Evolutionary conservation across 2,797 vertebrate genomes (phyloP), one percentile per base, ranked within the genome.

Genomic region (Lepus townsendii): DNA sequence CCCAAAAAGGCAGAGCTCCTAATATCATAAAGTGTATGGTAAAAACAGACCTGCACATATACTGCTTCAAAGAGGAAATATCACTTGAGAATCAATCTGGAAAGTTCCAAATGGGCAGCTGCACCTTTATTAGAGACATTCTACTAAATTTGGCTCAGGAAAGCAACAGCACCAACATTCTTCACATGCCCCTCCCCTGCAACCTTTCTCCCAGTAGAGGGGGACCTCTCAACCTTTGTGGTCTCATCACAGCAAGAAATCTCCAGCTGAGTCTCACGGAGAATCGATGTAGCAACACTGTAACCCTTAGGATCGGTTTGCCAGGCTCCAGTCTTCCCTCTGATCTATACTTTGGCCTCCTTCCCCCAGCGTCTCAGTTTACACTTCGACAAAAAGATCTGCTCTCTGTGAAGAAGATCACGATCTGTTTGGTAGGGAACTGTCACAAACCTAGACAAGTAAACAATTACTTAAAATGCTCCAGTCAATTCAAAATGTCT

Each of bases 351-450:
- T 78, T 75, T 63, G 78, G 80, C 26, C 72, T 38, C 73, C 54
- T 76, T 69, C 68, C 9, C 32, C 32, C 75, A 57, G 11, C 7
- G 16, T 78, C 68, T 75, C 63, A 47, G 42, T 91, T 84, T 63
- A 85, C 66, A 65, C 60, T 26, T 38, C 86, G 71, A 69, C 10
- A 87, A 93, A 89, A 73, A 63, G 16, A 90, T 69, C 26, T 90
- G 27, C 73, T 82, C 42, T 72, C 50, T 76, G 19, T 32, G 62
- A 93, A 68, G 66, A 82, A 96, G 30, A 88, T 69, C 54, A 89
- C n/a, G 83, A 35, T 50, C 47, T 77, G n/a, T 91, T 90, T 93
- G 69, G 30, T 83, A 87, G 30, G 42, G 88, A 85, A 63, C 1
- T 24, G 52, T 75, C 78, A 60, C 12, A 78, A 91, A 93, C 22